Evolutionary conservation across 2,113 vertebrate species (phyloP), one percentile per base, ranked within the genome.

Genomic region (Elachura formosa): DNA sequence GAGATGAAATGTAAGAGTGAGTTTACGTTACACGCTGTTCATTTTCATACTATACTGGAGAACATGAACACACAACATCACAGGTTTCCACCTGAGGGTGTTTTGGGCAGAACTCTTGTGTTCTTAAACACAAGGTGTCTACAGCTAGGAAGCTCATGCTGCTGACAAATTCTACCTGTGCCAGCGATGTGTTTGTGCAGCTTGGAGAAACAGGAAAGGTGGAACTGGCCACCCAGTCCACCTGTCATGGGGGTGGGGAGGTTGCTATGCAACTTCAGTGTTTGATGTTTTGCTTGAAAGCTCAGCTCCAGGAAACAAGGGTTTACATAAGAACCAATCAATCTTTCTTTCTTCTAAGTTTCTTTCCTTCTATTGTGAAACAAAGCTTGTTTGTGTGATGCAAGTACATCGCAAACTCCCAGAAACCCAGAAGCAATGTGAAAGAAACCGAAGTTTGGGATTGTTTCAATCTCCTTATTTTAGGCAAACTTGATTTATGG

Each of bases 281-380:
- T 95, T 91, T 95, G 81, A 69, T 94, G 81, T 94, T 95, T 89
- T 91, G 83, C 81, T 87, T 95, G 84, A 94, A 94, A 94, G 81
- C 93, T 79, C 46, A 48, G 94, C 95, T 97, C 91, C 87, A 54
- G 95, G 93, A 95, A 96, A 77, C 91, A 76, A 59, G 49, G 22
- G 71, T 87, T 94, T 95, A 76, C 66, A 43, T 89, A 96, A 94
- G 62, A 73, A 76, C 69, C 79, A 84, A 75, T 90, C 91, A 52
- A 20, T 89, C 86, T 83, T 79, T 78, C 77, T 77, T 91, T 84
- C 69, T 84, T 75, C 73, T 71, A 18, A 86, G 79, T 93, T 87
- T 38, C 49, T 79, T 94, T 93, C 78, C 78, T 85, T 87, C 66
- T 89, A 1, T 82, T 94, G 38, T 1, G 3, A 84, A 95, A 68